These are phyloP conservation scores for Polypterus bichir DNA, from an alignment of 2,113 vertebrate species.

Conservation along the genomic window DNA sequence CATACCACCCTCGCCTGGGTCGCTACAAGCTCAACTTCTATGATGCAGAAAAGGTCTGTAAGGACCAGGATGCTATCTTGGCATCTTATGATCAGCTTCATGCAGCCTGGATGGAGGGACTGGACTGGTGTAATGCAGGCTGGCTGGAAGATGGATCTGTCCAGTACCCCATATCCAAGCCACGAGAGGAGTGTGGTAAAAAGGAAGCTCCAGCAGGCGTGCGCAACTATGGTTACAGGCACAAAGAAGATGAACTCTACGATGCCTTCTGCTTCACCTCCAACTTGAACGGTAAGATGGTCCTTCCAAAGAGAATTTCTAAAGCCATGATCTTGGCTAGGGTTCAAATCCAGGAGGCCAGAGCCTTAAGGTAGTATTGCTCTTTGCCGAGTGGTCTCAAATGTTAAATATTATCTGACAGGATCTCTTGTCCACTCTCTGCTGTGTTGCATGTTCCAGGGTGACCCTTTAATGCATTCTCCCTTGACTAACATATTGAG, in stretches of 20 bases:
- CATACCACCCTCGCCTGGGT: constrained; percentile 75
- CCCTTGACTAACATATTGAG: too few relatives aligned
- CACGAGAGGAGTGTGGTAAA: constrained; percentile 70
- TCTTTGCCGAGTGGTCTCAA: too few relatives aligned
- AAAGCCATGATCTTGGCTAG: too few relatives aligned
- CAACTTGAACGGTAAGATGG: constrained; percentile 69
- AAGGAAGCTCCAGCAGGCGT: constrained; percentile 64
- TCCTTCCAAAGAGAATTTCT: too few relatives aligned
- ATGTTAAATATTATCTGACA: too few relatives aligned
- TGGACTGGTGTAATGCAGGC: constrained; percentile 92
- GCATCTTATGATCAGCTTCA: constrained; percentile 82
- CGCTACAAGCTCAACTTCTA: constrained; percentile 80
- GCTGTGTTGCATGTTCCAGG: too few relatives aligned
- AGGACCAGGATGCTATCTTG: constrained; percentile 77
- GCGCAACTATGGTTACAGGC: constrained; percentile 81
- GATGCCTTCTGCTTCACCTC: constrained; percentile 93
- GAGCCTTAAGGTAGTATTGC: too few relatives aligned
- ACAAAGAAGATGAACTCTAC: constrained; percentile 77
- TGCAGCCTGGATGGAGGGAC: constrained; percentile 77
- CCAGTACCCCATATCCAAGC: constrained; percentile 79
- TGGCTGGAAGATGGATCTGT: constrained; percentile 88
- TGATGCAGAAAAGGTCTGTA: constrained; percentile 69
- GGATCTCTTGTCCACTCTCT: too few relatives aligned
- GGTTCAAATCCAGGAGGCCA: background rate
- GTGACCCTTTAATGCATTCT: too few relatives aligned